Evolutionary conservation across 2,888 invertebrate species (phyloP), one percentile per base, ranked within the genome.

Genomic region (Mantis religiosa): DNA sequence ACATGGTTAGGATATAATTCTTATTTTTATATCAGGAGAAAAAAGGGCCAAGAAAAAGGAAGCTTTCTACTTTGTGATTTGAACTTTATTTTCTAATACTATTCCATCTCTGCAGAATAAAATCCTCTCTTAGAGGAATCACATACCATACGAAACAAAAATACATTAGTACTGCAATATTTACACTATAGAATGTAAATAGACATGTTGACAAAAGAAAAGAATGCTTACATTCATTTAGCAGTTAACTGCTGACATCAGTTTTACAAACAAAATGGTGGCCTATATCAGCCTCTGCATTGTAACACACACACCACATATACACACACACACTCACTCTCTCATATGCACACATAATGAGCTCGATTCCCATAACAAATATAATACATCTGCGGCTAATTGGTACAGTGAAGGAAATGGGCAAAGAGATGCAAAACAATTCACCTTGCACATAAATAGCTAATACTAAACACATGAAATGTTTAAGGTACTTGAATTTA

Each of bases 61-160:
- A 41, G 28, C 81, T 12, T 27, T 15, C n/a, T 25, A 71, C 54
- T 87, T 71, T 81, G 83, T 84, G 86, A 89, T 90, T 88, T 90
- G 89, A 90, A 89, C 89, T 90, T 90, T 90, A 89, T 89, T 90
- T 85, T 89, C 89, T 89, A 90, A 85, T 89, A 87, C 90, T 90
- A 90, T 88, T 90, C 90, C 89, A 89, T 89, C 89, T 89, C 89
- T 89, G 90, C 89, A 90, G 90, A 90, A 87, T 89, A 90, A 90
- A 89, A 90, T 90, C 89, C 89, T 89, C 89, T 87, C 87, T 84
- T 84, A 85, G 90, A 90, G 89, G 90, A 90, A 89, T 89, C 89
- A 90, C 90, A 90, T 90, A 89, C 54, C 87, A 34, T 87, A 84
- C 82, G 88, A 86, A 88, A 89, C 87, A 87, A 89, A 89, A 85